A percentile compares a stretch with the other conserved stretches of the same genome.
These are phyloP conservation scores for Bradypus variegatus DNA, from an alignment of 2,797 vertebrate genomes.

Conservation along the genomic window DNA sequence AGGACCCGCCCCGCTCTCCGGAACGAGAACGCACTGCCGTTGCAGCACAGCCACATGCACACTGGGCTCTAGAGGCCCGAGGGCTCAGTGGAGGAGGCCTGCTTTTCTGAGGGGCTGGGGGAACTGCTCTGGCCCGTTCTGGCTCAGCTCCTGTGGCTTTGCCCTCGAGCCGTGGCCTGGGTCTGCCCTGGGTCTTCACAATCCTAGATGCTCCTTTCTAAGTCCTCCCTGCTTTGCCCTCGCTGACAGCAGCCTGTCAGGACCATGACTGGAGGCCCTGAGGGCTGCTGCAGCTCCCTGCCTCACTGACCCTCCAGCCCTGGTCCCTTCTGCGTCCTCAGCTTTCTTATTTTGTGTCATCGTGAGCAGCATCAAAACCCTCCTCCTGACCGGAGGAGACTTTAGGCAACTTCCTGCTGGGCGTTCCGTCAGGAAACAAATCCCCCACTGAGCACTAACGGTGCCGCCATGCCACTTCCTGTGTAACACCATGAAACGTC, in stretches of 20 bases:
- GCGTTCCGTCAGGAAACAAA: not conserved
- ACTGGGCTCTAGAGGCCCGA: rapidly evolving
- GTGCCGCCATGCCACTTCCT: slow-evolving; percentile 19
- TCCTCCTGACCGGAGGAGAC: not conserved
- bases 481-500: not conserved
- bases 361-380: not conserved
- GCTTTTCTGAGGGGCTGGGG: not conserved
- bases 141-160: not conserved
- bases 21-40: not conserved
- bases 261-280: not conserved
- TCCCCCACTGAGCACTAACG: not conserved
- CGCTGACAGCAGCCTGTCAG: not conserved
- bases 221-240: not conserved
- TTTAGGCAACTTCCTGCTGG: slow-evolving; percentile 2
- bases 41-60: rapidly evolving
- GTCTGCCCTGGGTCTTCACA: not conserved
- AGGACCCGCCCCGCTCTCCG: rapidly evolving
- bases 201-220: not conserved
- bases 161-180: not conserved
- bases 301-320: not conserved
- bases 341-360: not conserved
- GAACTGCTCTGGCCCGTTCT: not conserved
- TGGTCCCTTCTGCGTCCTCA: no score
- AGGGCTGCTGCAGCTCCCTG: not conserved
- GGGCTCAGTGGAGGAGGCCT: not conserved